phyloP scores from a whole-genome alignment of 1,140 invertebrate species.

The Muscidifurax raptorellus region DNA sequence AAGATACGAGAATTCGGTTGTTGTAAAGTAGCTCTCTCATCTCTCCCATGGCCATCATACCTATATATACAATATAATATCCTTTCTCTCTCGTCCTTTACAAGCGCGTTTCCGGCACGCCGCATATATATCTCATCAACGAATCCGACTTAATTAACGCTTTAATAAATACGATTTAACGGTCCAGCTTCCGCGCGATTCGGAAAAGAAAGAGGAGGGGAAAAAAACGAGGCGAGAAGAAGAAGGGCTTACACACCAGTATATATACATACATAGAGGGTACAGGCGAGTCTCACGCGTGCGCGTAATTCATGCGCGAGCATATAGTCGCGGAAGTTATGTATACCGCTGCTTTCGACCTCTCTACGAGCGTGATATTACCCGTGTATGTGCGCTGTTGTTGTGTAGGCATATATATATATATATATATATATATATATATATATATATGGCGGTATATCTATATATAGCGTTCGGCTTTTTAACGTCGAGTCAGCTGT shows the following conservation, averaged over 20 bases:
- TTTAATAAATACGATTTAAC: constrained; percentile 54
- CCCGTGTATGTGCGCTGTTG: not conserved
- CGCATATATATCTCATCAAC: constrained; percentile 30
- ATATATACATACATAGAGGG: constrained; percentile 42
- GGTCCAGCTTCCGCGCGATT: constrained; percentile 43
- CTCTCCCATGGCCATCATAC: not conserved
- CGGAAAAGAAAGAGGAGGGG: constrained; percentile 29
- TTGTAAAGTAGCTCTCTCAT: not conserved
- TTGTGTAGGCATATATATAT: not conserved
- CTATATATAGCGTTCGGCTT: constrained; percentile 20
- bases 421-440: too few species aligned
- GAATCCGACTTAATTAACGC: constrained; percentile 48
- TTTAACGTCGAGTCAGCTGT: not conserved
- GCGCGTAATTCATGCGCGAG: constrained; percentile 41
- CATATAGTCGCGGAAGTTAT: constrained; percentile 46
- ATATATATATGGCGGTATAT: too few species aligned
- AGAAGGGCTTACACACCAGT: constrained; percentile 20
- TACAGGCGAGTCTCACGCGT: not conserved
- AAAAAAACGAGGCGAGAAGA: not conserved
- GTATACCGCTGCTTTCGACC: constrained; percentile 14
- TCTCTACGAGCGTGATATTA: constrained; percentile 10
- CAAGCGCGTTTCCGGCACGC: constrained; percentile 15
- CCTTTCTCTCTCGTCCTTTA: not conserved
- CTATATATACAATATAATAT: too few species aligned
- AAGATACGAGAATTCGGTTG: not conserved